These are phyloP conservation scores for Drosophila mercatorum DNA, from an alignment of 2,888 invertebrate species.

Conservation along the genomic window DNA sequence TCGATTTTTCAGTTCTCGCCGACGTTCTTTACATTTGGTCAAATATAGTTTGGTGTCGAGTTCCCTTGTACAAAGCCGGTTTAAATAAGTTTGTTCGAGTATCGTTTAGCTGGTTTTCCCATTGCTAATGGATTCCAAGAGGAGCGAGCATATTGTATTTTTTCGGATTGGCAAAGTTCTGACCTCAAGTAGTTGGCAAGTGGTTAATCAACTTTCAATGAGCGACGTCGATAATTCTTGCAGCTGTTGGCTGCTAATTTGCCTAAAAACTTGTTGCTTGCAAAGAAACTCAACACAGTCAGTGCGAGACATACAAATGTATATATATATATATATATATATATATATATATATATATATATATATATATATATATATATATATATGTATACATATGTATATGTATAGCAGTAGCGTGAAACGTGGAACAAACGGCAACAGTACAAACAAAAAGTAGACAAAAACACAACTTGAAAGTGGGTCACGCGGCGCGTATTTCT, in stretches of 20 bases:
- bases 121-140: not conserved
- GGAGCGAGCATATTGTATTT: not conserved
- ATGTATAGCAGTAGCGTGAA: constrained; percentile 13
- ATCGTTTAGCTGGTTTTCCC: not conserved
- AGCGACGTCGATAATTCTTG: constrained; percentile 57
- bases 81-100: not conserved
- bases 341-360: not conserved
- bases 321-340: not conserved
- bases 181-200: constrained; percentile 62
- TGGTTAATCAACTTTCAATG: constrained; percentile 77
- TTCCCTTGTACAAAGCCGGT: not conserved
- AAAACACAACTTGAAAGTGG: constrained; percentile 73
- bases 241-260: constrained; percentile 74
- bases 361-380: not conserved
- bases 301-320: not conserved
- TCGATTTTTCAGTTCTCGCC: not conserved
- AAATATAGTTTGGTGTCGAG: not conserved
- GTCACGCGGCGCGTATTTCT: constrained; percentile 74
- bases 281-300: constrained; percentile 54
- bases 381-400: not conserved
- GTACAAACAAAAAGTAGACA: constrained; percentile 40
- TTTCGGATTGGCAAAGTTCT: constrained; percentile 22
- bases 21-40: not conserved
- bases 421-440: constrained; percentile 35
- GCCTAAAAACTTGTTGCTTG: constrained; percentile 66